Evolutionary conservation across 2,888 invertebrate species (phyloP), one percentile per base, ranked within the genome.

Genomic region (Lasioglossum morio): DNA sequence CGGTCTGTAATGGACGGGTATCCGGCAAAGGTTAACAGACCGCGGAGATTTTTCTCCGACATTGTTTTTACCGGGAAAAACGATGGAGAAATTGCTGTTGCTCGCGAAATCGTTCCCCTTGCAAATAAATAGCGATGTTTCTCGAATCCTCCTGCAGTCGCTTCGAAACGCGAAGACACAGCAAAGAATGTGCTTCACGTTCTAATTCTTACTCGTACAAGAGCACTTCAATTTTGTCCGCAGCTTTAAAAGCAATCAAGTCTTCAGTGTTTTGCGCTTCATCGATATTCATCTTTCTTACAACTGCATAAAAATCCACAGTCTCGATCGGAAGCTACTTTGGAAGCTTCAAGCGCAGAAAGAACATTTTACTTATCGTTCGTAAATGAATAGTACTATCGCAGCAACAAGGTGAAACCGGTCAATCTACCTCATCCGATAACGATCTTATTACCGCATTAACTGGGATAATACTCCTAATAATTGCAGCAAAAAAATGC

Each of bases 1-100:
- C 48, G 53, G 72, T 27, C 69, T 37, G 69, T 69, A 69, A 69
- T 69, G 69, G 69, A 66, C 37, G 69, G 69, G 69, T 69, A 69
- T 69, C 69, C 37, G 27, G 34, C 66, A 69, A 23, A 19, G 23
- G 37, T 37, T 69, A 23, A 34, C 37, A 69, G 37, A 37, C 37
- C 69, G 37, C 69, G 23, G 69, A 23, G 8, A 37, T 37, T 48
- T 30, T 75, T 66, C 66, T 30, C 37, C n/a, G 4, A 69, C 34
- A n/a, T 37, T 34, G 34, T n/a, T 34, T 66, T 34, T 66, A 66
- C 66, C 34, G 30, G 66, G 66, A 66, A 66, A 66, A 66, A 66
- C 34, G 53, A 34, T 30, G 34, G 30, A 27, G 30, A 63, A 30
- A 63, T 16, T 16, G 30, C 66, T 30, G 66, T 14, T 30, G 34